Base-by-base conservation (phyloP, 2,888 invertebrate species). In the Lasioglossum pauxillum region DNA sequence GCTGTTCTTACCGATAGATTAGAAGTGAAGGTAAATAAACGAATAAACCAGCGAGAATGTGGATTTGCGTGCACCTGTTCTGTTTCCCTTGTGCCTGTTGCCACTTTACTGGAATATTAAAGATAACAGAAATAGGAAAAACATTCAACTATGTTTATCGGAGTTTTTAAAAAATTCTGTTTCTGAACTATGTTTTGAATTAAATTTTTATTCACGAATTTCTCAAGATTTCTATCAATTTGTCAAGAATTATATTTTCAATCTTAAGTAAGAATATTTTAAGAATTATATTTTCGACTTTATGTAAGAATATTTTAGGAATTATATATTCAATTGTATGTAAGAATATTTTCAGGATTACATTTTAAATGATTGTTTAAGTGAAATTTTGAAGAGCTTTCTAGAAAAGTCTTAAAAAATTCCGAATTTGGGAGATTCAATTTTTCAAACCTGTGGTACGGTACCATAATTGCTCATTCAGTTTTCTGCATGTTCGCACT, bases 1-100 rank as follows among this genome's bases (percentile, higher is more conserved):
- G 38, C 85, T 85, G 83, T 72, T 90, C 83, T 90, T 89, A 87
- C 57, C 75, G 86, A 77, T 90, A 87, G 83, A 90, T 87, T 85
- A 88, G 83, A 87, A 92, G 92, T 91, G 90, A 90, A 90, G 64
- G 83, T 79, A 88, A 83, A 86, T 73, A 86, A 64, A 64, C 64
- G 27, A 64, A 64, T 64, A 64, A 64, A 31, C 19, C 31, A 31
- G 64, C 31, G 5, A 16, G 31, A 0, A 16, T 16, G 31, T 64
- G 31, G 64, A 31, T 31, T 31, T 31, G 19, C 19, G 10, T 8
- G 8, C 5, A 16, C 19, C 35, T n/a, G 10, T 12, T 57, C 12
- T n/a, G n/a, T 35, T 67, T 31, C 35, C 31, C 64, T 60, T 27
- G 49, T 46, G 46, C 5, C 46, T 53, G 53, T 23, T 53, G 8